phyloP scores from a whole-genome alignment of 2,888 invertebrate species.

The Noctua fimbriata region DNA sequence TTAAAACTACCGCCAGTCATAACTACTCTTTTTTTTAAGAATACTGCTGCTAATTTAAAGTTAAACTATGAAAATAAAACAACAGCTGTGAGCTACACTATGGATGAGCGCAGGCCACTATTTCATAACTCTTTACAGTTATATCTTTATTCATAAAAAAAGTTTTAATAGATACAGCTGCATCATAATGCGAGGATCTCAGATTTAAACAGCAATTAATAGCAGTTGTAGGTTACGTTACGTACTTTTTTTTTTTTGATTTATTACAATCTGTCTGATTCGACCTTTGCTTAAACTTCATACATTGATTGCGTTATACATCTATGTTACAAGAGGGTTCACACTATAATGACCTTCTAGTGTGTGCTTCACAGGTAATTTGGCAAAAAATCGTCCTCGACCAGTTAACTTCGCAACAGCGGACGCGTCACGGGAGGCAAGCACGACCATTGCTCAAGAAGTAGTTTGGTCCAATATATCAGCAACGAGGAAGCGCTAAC shows the following conservation, averaged over 20 bases:
- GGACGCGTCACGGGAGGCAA: conserved; percentile 68
- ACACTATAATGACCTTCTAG: conserved; percentile 17
- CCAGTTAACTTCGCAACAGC: conserved; percentile 63
- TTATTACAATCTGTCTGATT: conserved; percentile 6
- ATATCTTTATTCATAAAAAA: conserved; percentile 19
- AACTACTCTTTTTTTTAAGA: conserved; percentile 2
- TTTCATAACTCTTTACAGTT: conserved; percentile 35
- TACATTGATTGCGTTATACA: neutral
- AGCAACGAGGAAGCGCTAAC: conserved; percentile 75
- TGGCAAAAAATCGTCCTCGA: conserved; percentile 18
- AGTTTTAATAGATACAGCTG: neutral
- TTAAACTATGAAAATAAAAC: conserved; percentile 16
- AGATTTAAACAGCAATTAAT: conserved; percentile 17
- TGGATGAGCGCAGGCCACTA: conserved; percentile 4
- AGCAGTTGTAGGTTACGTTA: conserved; percentile 1
- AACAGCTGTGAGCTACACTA: conserved; percentile 1
- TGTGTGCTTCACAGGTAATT: conserved; percentile 11
- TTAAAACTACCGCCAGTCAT: neutral
- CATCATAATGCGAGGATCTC: neutral
- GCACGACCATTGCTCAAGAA: conserved; percentile 77
- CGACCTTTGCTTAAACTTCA: conserved; percentile 21
- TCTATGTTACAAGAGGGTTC: conserved; percentile 6
- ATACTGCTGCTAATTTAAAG: neutral
- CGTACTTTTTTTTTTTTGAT: conserved; percentile 4
- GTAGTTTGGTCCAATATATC: conserved; percentile 66